Evolutionary conservation across 1,140 invertebrate species (phyloP), one percentile per base, ranked within the genome.

Genomic region (Solenopsis fugax): DNA sequence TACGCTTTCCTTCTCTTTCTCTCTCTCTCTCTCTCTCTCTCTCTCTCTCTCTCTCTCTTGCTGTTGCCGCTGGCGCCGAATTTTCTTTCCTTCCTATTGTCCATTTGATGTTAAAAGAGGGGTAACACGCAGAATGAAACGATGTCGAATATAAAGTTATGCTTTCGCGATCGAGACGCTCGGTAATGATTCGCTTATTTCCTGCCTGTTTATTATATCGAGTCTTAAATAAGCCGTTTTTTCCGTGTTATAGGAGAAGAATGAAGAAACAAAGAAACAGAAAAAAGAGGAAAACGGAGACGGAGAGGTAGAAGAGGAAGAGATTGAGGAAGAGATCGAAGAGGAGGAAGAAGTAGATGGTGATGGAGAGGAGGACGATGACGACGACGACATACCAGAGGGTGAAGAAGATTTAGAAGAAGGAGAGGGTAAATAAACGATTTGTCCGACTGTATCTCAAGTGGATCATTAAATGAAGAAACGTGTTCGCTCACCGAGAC

Each of bases 281-380:
- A 97, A 97, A 95, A 97, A 97, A 93, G 97, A 97, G 92, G 97
- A 97, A 91, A 97, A 97, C 91, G 97, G 97, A 24, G 96, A 96
- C 41, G 96, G 96, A 4, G 96, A 96, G 13, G 94, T 94, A 82
- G 95, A 96, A 50, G 94, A 94, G 29, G 94, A 94, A 0, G 94
- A 93, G 41, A 90, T 92, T 21, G 95, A 96, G 16, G 96, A 96
- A 24, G 95, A 96, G 75, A 94, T 94, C 60, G 96, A 93, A 41
- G 93, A 91, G 4, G 92, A 93, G 3, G 94, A 94, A 45, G 95
- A 95, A 67, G 93, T 94, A 18, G 95, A 95, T 10, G 95, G 93
- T 5, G 95, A 95, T 18, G 97, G 95, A 1, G 96, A 97, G 76
- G 97, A 97, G 24, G 97, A 97, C 9, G 97, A 97, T 29, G 97